These are phyloP conservation scores for Manis javanica DNA, from an alignment of 2,797 vertebrate genomes.

Conservation along the genomic window DNA sequence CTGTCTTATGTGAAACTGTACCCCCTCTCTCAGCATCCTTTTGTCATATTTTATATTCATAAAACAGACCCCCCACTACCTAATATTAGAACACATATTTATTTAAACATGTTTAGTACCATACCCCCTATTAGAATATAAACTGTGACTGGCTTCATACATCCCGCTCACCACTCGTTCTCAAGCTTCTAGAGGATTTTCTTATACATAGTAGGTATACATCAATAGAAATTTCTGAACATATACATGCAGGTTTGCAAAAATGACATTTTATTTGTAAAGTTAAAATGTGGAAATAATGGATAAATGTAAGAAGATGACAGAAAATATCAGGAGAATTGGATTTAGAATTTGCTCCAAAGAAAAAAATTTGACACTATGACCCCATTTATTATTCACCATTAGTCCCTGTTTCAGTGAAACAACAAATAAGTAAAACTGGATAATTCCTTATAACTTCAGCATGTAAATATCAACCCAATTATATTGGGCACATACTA, in stretches of 20 bases:
- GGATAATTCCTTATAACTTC: not conserved
- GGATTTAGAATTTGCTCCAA: not conserved
- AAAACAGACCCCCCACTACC: not conserved
- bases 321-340: not conserved
- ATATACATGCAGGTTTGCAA: not conserved
- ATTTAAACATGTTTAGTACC: not conserved
- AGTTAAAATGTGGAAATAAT: not conserved
- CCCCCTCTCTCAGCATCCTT: not conserved
- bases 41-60: not conserved
- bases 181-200: not conserved
- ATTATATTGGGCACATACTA: fast-evolving
- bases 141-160: not conserved
- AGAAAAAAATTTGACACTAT: not conserved
- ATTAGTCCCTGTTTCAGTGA: not conserved
- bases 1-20: not conserved
- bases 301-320: not conserved
- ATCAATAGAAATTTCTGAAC: not conserved
- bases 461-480: not conserved
- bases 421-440: not conserved
- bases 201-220: no score
- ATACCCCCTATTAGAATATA: not conserved
- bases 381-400: not conserved
- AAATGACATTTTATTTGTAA: not conserved
- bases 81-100: not conserved
- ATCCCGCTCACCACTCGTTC: not conserved